phyloP scores from a whole-genome alignment of 2,888 invertebrate species.

The Aleiodes alternator region DNA sequence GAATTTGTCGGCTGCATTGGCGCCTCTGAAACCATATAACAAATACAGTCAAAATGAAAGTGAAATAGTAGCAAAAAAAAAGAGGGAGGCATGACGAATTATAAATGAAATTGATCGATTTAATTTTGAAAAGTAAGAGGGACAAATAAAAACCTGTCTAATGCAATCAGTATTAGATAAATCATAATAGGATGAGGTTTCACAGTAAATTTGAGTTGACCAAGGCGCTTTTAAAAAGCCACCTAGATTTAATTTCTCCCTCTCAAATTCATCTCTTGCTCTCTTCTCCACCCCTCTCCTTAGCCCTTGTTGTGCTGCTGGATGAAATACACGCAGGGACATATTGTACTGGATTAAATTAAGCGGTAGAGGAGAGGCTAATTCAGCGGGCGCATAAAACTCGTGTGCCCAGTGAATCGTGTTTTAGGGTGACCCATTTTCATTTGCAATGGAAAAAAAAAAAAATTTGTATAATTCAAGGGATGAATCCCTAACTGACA shows the following conservation, averaged over 20 bases:
- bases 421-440: conserved; percentile 54
- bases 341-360: conserved; percentile 75
- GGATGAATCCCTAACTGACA: conserved; percentile 33
- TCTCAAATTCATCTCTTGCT: background rate
- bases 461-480: conserved; percentile 34
- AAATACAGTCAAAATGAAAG: background rate
- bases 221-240: conserved; percentile 72
- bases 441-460: background rate
- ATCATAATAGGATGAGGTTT: conserved; percentile 74
- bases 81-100: too few species aligned
- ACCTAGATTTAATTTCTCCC: conserved; percentile 52
- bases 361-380: conserved; percentile 65
- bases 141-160: conserved; percentile 68
- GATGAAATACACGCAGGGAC: conserved; percentile 56
- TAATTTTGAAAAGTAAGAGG: conserved; percentile 35
- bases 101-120: background rate
- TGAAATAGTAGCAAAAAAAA: too few species aligned
- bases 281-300: background rate
- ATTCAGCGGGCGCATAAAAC: conserved; percentile 64
- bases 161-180: conserved; percentile 69
- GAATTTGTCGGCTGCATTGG: background rate
- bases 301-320: too few species aligned
- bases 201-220: conserved; percentile 71
- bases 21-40: background rate
- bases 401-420: conserved; percentile 74